A percentile compares a stretch with the other conserved stretches of the same genome.
phyloP scores from a whole-genome alignment of 2,888 invertebrate species.

The Drosophila formosana region DNA sequence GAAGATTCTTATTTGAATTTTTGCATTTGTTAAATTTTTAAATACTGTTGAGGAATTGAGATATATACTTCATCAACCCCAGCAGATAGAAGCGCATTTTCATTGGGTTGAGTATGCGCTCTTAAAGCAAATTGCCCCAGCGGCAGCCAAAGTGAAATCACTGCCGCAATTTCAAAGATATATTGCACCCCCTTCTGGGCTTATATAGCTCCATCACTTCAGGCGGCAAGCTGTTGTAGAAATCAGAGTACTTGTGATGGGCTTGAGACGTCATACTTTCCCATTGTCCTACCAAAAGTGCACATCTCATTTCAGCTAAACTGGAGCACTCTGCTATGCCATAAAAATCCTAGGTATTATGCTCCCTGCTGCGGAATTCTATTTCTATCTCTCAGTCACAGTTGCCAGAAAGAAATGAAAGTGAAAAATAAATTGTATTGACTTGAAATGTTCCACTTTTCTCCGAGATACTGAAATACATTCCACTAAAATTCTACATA shows the following conservation, averaged over 20 bases:
- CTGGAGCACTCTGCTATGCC: background rate
- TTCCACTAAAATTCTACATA: too few relatives aligned
- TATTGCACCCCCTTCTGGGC: background rate
- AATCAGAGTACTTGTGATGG: background rate
- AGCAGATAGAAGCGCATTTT: background rate
- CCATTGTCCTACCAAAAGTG: background rate
- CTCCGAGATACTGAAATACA: too few relatives aligned
- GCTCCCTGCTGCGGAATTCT: background rate
- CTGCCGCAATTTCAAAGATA: background rate
- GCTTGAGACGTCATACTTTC: background rate
- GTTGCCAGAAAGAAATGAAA: background rate
- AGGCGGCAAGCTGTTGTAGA: constrained; percentile 1
- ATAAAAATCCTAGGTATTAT: background rate
- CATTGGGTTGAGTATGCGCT: background rate
- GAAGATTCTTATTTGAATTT: background rate
- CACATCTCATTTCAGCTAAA: constrained; percentile 1
- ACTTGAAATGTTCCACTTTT: background rate
- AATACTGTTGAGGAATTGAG: too few relatives aligned
- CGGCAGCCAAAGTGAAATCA: background rate
- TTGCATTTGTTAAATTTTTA: background rate
- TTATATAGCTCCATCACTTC: background rate
- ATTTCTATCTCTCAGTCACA: background rate
- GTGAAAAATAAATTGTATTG: background rate
- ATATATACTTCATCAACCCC: background rate
- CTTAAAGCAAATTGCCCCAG: constrained; percentile 1